Conservation (phyloP, 2,113 vertebrate genomes). For the Odontesthes bonariensis region DNA sequence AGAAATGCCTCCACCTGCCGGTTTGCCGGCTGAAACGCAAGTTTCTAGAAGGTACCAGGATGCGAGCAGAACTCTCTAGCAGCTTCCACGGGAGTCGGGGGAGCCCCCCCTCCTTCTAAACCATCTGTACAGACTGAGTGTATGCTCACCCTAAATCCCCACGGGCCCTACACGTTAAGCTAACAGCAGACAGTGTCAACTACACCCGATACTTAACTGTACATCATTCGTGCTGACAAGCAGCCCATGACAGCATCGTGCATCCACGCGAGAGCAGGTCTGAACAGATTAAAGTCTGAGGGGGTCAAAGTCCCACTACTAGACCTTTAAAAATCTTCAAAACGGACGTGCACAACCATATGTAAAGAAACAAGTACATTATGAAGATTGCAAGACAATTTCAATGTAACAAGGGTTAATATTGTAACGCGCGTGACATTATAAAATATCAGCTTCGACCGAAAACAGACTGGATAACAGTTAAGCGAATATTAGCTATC, state of each 20-base stretch:
- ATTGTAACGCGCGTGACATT: too few species aligned
- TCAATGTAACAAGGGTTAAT: too few species aligned
- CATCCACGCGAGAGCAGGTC: background rate
- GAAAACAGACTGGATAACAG: too few species aligned
- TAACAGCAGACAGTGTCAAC: too few species aligned
- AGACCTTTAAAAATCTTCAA: too few species aligned
- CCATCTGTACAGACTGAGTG: background rate
- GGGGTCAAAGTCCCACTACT: too few species aligned
- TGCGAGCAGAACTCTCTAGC: conserved; percentile 44
- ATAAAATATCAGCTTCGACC: too few species aligned
- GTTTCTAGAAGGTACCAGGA: conserved; percentile 83
- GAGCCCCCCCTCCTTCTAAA: conserved; percentile 35
- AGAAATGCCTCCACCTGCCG: conserved; percentile 64
- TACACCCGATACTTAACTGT: background rate
- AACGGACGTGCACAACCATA: too few species aligned
- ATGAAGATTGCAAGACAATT: too few species aligned
- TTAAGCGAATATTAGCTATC: background rate
- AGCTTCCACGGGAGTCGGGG: conserved; percentile 49
- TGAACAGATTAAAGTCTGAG: background rate
- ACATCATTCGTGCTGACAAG: conserved; percentile 4
- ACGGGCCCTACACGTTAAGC: too few species aligned
- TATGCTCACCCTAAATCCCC: conserved; percentile 1
- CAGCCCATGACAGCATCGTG: background rate
- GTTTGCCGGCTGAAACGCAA: conserved; percentile 37
- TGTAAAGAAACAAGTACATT: too few species aligned